phyloP scores from a whole-genome alignment of 2,113 vertebrate species.

The Formicarius rufipectus region DNA sequence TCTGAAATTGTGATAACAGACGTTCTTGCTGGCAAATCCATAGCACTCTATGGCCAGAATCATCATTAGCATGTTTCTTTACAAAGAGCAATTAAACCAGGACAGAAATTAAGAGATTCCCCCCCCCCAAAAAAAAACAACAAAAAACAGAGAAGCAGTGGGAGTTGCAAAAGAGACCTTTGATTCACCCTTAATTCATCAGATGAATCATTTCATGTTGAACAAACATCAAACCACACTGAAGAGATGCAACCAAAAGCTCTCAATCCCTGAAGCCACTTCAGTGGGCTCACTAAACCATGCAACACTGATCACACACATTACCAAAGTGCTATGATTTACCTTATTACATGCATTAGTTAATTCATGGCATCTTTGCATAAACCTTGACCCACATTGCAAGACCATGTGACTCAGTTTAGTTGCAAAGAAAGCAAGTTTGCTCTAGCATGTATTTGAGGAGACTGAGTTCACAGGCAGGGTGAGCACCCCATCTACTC shows the following conservation, averaged over 20 bases:
- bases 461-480: not conserved
- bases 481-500: not conserved
- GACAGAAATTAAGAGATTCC: not conserved
- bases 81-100: not conserved
- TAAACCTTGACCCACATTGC: not conserved
- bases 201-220: not conserved
- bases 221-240: conserved; percentile 13
- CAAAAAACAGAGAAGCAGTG: not conserved
- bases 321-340: not conserved
- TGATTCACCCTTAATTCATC: not conserved
- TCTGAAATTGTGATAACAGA: not conserved
- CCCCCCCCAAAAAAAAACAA: not conserved
- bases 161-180: not conserved
- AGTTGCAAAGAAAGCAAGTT: not conserved
- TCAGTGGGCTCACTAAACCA: not conserved
- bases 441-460: not conserved
- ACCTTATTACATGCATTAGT: not conserved
- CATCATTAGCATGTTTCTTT: not conserved
- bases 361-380: not conserved
- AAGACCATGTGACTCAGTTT: not conserved
- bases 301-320: not conserved
- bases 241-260: not conserved
- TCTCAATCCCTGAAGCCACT: not conserved
- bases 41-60: not conserved
- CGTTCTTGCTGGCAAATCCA: not conserved